These are phyloP conservation scores for Oreochromis grahami DNA, from an alignment of 2,797 vertebrate genomes.

Conservation along the genomic window DNA sequence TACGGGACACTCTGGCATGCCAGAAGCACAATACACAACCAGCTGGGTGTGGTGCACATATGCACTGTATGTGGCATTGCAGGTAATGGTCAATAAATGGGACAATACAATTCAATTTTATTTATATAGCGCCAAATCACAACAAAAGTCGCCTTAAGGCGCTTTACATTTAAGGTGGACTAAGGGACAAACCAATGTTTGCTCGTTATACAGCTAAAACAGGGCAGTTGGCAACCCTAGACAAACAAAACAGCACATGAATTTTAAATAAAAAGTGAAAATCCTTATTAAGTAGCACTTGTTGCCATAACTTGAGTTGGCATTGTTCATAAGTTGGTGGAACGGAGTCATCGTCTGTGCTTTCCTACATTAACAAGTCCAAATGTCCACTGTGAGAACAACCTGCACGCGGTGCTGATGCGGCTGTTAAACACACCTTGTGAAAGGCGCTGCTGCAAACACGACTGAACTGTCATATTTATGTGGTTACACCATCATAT, in stretches of 20 bases:
- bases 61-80: not conserved
- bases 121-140: too few species aligned
- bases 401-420: not conserved
- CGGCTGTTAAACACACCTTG: not conserved
- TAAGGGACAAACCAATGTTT: not conserved
- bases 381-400: constrained; percentile 12
- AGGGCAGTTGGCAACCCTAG: accelerated
- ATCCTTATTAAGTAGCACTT: not conserved
- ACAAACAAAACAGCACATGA: not conserved
- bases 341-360: not conserved
- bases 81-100: not conserved
- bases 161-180: not conserved
- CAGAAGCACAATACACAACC: not conserved
- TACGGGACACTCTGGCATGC: not conserved
- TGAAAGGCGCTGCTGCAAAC: not conserved
- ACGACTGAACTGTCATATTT: constrained; percentile 2
- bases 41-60: not conserved
- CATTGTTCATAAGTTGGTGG: not conserved
- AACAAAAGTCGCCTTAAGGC: too few species aligned
- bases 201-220: not conserved
- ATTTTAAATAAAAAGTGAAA: not conserved
- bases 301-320: not conserved
- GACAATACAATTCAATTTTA: not conserved
- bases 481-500: not conserved
- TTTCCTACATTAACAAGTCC: not conserved